phyloP scores from a whole-genome alignment of 2,888 invertebrate genomes.

The Drosophila merina region DNA sequence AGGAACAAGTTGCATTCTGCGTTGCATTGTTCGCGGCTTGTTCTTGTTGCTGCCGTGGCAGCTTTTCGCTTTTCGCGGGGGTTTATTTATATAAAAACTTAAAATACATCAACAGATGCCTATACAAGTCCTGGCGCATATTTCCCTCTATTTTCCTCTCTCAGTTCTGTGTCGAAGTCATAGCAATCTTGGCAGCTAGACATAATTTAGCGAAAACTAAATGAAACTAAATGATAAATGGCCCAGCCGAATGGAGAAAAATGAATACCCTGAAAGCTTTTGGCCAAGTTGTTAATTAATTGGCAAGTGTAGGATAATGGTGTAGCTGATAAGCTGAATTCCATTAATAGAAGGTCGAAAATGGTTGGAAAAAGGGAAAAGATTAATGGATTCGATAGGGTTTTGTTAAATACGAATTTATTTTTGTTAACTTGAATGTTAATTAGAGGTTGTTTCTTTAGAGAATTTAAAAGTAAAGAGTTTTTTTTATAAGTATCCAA shows the following conservation, averaged over 20 bases:
- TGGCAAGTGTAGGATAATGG: not conserved
- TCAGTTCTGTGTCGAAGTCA: slow-evolving; percentile 41
- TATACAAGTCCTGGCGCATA: slow-evolving; percentile 74
- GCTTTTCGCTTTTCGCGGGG: slow-evolving; percentile 24
- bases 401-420: not conserved
- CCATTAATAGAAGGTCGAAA: not conserved
- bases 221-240: slow-evolving; percentile 62
- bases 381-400: not conserved
- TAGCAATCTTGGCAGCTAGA: slow-evolving; percentile 55
- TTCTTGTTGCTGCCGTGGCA: slow-evolving; percentile 14
- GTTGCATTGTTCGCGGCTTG: slow-evolving; percentile 62
- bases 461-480: no score
- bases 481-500: no score
- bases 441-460: not conserved
- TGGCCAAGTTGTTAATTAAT: not conserved
- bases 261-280: slow-evolving; percentile 47
- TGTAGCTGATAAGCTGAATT: not conserved
- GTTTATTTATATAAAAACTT: slow-evolving; percentile 77
- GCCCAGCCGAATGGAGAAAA: slow-evolving; percentile 13
- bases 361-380: not conserved
- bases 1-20: slow-evolving; percentile 40
- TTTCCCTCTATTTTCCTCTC: slow-evolving; percentile 33
- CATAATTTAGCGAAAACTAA: slow-evolving; percentile 68
- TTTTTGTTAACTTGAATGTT: not conserved
- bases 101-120: slow-evolving; percentile 75